phyloP scores from a whole-genome alignment of 2,888 invertebrate species.

The Lymantria monacha region DNA sequence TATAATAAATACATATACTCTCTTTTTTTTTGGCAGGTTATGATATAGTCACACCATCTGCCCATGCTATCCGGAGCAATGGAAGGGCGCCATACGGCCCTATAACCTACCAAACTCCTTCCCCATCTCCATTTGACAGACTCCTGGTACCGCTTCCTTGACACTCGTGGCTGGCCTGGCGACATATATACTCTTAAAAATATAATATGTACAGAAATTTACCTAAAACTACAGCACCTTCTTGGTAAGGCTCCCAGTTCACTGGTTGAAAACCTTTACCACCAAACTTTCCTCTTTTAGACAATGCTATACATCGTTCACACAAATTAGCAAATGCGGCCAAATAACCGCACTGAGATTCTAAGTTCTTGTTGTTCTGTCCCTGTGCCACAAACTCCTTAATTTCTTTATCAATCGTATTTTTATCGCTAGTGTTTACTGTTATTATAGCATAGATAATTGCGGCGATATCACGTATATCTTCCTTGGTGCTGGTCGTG shows the following conservation, averaged over 20 bases:
- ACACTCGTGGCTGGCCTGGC: too few relatives aligned
- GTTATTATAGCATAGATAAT: conserved; percentile 89
- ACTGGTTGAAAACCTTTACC: conserved; percentile 69
- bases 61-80: too few relatives aligned
- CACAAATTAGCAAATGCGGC: conserved; percentile 87
- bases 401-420: conserved; percentile 72
- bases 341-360: conserved; percentile 90
- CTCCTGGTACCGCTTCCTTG: too few relatives aligned
- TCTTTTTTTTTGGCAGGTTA: too few relatives aligned
- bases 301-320: conserved; percentile 84
- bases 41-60: too few relatives aligned
- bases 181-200: too few relatives aligned
- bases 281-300: conserved; percentile 66
- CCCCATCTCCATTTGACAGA: too few relatives aligned
- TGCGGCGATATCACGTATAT: conserved; percentile 87
- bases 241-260: conserved; percentile 83
- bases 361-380: conserved; percentile 83
- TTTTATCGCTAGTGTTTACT: conserved; percentile 82
- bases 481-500: conserved; percentile 87
- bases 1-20: too few relatives aligned
- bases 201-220: too few relatives aligned
- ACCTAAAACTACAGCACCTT: conserved; percentile 83
- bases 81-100: too few relatives aligned
- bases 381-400: conserved; percentile 78
- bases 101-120: too few relatives aligned